Base-by-base conservation (phyloP, 2,113 vertebrate species). In the Nesoenas mayeri region DNA sequence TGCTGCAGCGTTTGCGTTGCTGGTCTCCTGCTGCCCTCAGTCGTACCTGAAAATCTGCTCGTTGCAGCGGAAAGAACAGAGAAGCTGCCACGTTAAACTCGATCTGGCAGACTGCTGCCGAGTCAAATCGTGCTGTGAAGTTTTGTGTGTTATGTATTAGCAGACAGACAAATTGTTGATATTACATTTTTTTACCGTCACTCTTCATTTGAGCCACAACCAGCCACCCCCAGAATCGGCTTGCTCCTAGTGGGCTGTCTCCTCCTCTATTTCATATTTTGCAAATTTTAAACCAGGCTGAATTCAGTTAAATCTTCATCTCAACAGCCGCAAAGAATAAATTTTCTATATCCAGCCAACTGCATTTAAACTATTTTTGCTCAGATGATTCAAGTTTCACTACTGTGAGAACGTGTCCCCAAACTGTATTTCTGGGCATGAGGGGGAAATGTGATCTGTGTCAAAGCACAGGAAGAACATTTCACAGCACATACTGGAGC, bases 1-100 rank as follows among this genome's bases (percentile, higher is more conserved):
- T 66, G 40, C 57, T 29, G 50, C 34, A 25, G 60, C 1, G 32
- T 24, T 47, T 4, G 40, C 13, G 1, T 1, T 25, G 50, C 31
- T 2, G 0, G 6, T 26, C 24, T 61, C 25, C 22, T 7, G 2
- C 42, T 31, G 18, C 0, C 0, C 6, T 24, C 38, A 5, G 14
- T 61, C 21, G 0, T 8, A 19, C 14, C 26, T 29, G 34, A 18
- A 34, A 12, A 38, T 38, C 36, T 53, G 17, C 32, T 11, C 4
- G 15, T 26, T 7, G 4, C 34, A 10, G 16, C 5, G 7, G 71
- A 12, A 53, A 69, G 26, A n/a, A 2, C 38, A 32, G 69, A 29
- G 15, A 18, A 25, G 20, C 34, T 53, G 24, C 31, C 21, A 2
- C 20, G 0, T 50, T 58, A 9, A 36, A 16, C 48, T 11, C 6